Evolutionary conservation across 2,888 invertebrate species (phyloP).

Genomic region (Noctua janthe): DNA sequence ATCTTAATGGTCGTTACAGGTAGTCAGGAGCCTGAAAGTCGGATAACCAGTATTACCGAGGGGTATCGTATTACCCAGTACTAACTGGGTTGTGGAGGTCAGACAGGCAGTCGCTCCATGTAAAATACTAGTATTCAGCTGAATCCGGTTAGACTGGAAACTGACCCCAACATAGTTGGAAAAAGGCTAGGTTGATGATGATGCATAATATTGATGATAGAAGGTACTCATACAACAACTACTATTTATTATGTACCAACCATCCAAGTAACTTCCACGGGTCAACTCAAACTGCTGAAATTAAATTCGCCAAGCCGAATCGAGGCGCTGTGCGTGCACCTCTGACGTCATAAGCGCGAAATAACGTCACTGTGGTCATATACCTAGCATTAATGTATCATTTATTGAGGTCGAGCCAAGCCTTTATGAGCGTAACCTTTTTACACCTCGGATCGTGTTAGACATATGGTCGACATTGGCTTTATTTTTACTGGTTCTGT

Average conservation of each 20-base stretch:
- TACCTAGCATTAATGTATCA: constrained; percentile 39
- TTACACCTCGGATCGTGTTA: constrained; percentile 45
- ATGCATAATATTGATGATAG: too few relatives aligned
- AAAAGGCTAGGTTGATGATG: too few relatives aligned
- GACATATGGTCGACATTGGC: constrained; percentile 13
- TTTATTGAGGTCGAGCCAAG: constrained; percentile 46
- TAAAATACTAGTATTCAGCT: too few relatives aligned
- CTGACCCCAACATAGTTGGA: too few relatives aligned
- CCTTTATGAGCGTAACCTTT: constrained; percentile 55
- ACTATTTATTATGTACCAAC: not conserved
- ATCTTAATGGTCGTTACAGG: too few relatives aligned
- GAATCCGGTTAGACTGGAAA: too few relatives aligned
- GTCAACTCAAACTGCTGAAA: constrained; percentile 5
- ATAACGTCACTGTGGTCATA: constrained; percentile 60
- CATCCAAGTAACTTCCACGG: not conserved
- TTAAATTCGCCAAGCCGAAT: constrained; percentile 45
- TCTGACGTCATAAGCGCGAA: constrained; percentile 53
- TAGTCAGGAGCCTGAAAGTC: too few relatives aligned
- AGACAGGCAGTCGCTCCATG: too few relatives aligned
- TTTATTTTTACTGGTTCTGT: not conserved
- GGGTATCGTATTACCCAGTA: too few relatives aligned
- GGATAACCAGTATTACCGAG: too few relatives aligned
- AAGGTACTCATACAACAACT: not conserved
- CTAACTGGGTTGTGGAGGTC: too few relatives aligned
- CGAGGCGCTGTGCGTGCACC: constrained; percentile 37